Conservation (phyloP, 2,113 vertebrate species). For the Pollachius pollachius region DNA sequence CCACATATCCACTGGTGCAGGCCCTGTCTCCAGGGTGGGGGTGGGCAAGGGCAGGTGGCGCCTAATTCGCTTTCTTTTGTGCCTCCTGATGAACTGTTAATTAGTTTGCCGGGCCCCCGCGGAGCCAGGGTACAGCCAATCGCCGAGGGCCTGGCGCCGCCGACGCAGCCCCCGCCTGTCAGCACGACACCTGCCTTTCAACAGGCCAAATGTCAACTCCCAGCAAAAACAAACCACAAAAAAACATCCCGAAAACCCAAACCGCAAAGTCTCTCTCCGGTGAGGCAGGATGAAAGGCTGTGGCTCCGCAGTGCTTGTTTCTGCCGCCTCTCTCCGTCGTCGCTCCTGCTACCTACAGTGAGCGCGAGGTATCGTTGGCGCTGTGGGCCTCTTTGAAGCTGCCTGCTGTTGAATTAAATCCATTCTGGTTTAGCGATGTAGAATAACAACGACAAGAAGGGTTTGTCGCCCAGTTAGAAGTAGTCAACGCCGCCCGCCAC, state of each 20-base stretch:
- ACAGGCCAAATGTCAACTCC: constrained; percentile 60
- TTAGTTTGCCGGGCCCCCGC: constrained; percentile 77
- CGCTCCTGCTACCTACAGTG: background rate
- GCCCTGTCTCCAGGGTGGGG: constrained; percentile 68
- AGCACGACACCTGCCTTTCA: constrained; percentile 39
- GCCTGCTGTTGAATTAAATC: background rate
- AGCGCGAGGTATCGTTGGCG: background rate
- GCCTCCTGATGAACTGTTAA: constrained; percentile 79
- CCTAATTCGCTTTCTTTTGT: constrained; percentile 71
- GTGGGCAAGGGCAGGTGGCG: constrained; percentile 66
- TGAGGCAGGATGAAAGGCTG: background rate
- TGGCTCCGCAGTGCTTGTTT: background rate
- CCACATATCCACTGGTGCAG: constrained; percentile 73
- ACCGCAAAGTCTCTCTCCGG: too few species aligned
- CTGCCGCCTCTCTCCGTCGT: background rate
- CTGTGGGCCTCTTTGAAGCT: background rate
- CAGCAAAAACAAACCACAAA: constrained; percentile 22
- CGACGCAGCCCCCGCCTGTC: constrained; percentile 45
- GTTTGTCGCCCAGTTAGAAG: too few species aligned
- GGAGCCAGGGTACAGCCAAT: constrained; percentile 60
- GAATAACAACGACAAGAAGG: too few species aligned
- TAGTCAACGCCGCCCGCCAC: too few species aligned
- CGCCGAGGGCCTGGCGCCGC: constrained; percentile 46
- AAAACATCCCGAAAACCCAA: constrained; percentile 21
- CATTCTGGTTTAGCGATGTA: too few species aligned